Evolutionary conservation across 2,113 vertebrate genomes (phyloP), one percentile per base, ranked within the genome.

Genomic region (Lichenostomus cassidix): DNA sequence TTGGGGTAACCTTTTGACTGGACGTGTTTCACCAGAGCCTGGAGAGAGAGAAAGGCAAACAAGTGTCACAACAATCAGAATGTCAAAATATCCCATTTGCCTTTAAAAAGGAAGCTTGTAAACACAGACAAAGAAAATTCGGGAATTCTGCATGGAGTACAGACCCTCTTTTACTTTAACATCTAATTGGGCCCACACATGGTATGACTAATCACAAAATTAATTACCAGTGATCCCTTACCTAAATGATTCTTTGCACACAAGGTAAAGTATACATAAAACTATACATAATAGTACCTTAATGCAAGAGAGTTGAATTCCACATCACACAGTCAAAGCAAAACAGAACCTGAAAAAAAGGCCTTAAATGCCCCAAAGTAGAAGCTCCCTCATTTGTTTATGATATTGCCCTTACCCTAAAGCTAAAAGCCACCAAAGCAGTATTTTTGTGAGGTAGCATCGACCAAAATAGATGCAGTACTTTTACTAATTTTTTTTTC

Each of bases 1-100:
- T 99, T 99, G 82, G 99, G 99, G 95, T 99, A 99, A 83, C 99
- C 99, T 96, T 99, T 99, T 21, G 98, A 98, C 96, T 99, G 99
- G 56, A 99, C 99, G 8, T 99, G 99, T 85, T 98, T 99, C 96
- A 99, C 99, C 81, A 99, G 98, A 49, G 99, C 99, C 99, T 99
- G 94, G 9, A 90, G 83, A 93, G 62, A 63, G 67, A 92, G 62
- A 49, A 41, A 90, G 16, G 60, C 28, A 86, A 21, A 83, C 4
- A 24, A 78, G 2, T 20, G 35, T 41, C 80, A 90, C 7, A 35
- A 11, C 18, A 81, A 4, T 44, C 25, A 68, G 11, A 50, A 31
- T 2, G 23, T 3, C 2, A 9, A 46, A 24, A 42, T 21, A 3
- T 2, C 35, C 15, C 2, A 0, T 10, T 65, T 46, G 44, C 50